Evolutionary conservation across 2,888 invertebrate species (phyloP), one percentile per base, ranked within the genome.

Genomic region (Aphidoletes aphidimyza): DNA sequence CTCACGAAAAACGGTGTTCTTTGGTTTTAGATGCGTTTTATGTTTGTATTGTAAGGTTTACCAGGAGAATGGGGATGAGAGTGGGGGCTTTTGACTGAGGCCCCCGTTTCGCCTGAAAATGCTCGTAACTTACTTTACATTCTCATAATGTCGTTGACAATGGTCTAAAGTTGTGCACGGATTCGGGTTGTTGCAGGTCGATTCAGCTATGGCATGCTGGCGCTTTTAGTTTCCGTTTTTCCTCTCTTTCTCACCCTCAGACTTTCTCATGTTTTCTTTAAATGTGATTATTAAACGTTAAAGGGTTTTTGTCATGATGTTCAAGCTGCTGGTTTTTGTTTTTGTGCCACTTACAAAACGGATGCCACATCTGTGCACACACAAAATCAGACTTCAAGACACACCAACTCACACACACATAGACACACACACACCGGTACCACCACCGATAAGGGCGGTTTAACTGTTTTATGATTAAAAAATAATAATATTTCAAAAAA

Each of bases 91-190:
- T n/a, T n/a, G n/a, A n/a, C n/a, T n/a, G n/a, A n/a, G n/a, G n/a
- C n/a, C n/a, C 47, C 47, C 47, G 19, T 47, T n/a, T n/a, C n/a
- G n/a, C n/a, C n/a, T 47, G 47, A 47, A 47, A 47, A 47, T 47
- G 47, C 47, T 47, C 47, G 19, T 47, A 47, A 47, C 47, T 47
- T 47, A 47, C 47, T 47, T 47, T 47, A 47, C 47, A 47, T 47
- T 47, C 47, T 47, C 17, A 42, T 42, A 11, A 6, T 47, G 17
- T 17, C 17, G 47, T 11, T 19, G 47, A 47, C 47, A 47, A 47
- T 47, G 47, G 47, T 47, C 47, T 6, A 47, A 47, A 47, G 17
- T 47, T 47, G 47, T 47, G 47, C 17, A 47, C 8, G 11, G 8
- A 2, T 47, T 17, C 2, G 19, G 11, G 9, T 47, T 47, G 47